phyloP scores from a whole-genome alignment of 2,888 invertebrate species.

The Rugalucina vietnamica region DNA sequence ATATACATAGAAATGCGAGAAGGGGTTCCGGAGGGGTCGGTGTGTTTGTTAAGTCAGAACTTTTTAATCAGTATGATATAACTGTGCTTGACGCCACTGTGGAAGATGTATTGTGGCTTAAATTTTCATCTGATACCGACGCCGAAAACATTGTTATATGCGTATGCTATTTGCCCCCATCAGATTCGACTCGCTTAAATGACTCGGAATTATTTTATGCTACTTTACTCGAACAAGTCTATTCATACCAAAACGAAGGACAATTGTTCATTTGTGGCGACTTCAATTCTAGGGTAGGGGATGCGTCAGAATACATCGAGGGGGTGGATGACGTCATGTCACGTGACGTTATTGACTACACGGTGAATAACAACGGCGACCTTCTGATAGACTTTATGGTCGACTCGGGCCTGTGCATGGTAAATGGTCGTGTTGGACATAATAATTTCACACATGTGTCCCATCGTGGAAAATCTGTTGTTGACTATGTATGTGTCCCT shows the following conservation, averaged over 20 bases:
- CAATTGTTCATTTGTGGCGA: slow-evolving; percentile 13
- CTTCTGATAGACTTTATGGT: neutral
- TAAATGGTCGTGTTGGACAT: neutral
- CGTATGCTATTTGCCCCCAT: too few relatives aligned
- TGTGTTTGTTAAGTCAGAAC: neutral
- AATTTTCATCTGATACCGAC: neutral
- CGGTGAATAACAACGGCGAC: neutral
- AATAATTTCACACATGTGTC: slow-evolving; percentile 15
- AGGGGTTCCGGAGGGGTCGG: neutral
- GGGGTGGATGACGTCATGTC: neutral
- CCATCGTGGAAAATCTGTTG: slow-evolving; percentile 4
- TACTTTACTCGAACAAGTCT: slow-evolving; percentile 9
- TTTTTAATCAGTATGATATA: too few relatives aligned
- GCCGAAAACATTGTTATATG: neutral
- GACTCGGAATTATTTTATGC: neutral
- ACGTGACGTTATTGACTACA: neutral
- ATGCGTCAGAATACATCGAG: slow-evolving; percentile 8
- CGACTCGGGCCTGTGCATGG: neutral
- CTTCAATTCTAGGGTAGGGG: slow-evolving; percentile 16
- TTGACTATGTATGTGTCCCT: neutral
- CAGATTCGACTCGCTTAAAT: neutral
- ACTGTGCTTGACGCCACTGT: neutral
- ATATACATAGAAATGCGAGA: neutral
- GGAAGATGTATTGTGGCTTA: neutral
- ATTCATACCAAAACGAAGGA: slow-evolving; percentile 19